A percentile compares a stretch with the other conserved stretches of the same genome.
phyloP scores from a whole-genome alignment of 2,113 vertebrate genomes.

The Vombatus ursinus region DNA sequence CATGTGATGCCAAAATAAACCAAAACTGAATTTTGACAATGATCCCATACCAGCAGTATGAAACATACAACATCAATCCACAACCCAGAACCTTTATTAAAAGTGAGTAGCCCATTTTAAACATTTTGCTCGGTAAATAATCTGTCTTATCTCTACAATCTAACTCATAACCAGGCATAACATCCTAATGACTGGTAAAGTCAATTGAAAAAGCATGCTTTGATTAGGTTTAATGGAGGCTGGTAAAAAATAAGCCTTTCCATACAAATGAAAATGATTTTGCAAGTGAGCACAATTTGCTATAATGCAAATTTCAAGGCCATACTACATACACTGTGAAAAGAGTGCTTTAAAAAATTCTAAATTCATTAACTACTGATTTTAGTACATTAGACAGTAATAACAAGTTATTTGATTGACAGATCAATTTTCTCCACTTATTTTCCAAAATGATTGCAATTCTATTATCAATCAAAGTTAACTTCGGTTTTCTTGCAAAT shows the following conservation, averaged over 20 bases:
- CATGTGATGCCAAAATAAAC: background rate
- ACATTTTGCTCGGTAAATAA: conserved; percentile 45
- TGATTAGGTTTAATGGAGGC: conserved; percentile 61
- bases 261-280: conserved; percentile 64
- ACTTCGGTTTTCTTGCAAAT: conserved; percentile 47
- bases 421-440: conserved; percentile 62
- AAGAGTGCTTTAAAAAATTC: conserved; percentile 63
- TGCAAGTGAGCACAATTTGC: conserved; percentile 59
- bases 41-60: conserved; percentile 21
- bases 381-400: conserved; percentile 59
- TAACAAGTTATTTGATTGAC: conserved; percentile 67
- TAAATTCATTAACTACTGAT: conserved; percentile 71
- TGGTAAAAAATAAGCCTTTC: conserved; percentile 56
- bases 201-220: conserved; percentile 64
- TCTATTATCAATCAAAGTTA: conserved; percentile 61
- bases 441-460: conserved; percentile 43
- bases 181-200: conserved; percentile 57
- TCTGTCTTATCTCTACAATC: conserved; percentile 46
- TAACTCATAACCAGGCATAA: conserved; percentile 39
- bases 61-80: conserved; percentile 2
- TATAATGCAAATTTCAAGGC: conserved; percentile 37
- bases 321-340: conserved; percentile 50
- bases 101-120: background rate
- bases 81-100: conserved; percentile 26
- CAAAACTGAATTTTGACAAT: conserved; percentile 32